Evolutionary conservation across 2,888 invertebrate genomes (phyloP).

Genomic region (Archips crataeganus): DNA sequence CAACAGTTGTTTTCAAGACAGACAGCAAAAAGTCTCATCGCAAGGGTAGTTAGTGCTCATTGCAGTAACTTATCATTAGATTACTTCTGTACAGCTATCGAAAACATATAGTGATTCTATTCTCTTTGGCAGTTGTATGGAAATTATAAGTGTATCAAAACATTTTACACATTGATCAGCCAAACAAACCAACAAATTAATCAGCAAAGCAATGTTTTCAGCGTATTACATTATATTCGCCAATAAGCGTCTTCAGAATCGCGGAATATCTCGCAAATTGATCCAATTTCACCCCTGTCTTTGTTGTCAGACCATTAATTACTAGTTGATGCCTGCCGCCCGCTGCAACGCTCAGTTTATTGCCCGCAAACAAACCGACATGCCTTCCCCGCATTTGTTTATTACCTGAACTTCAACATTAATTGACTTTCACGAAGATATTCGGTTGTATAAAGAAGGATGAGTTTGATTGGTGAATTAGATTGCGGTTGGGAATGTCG

Average conservation of each 20-base stretch:
- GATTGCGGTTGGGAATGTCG: constrained; percentile 23
- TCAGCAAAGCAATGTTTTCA: too few relatives aligned
- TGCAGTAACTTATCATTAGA: too few relatives aligned
- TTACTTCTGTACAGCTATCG: too few relatives aligned
- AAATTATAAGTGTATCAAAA: too few relatives aligned
- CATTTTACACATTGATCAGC: too few relatives aligned
- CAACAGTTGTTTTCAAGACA: too few relatives aligned
- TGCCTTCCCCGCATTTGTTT: constrained; percentile 75
- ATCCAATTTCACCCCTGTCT: constrained; percentile 79
- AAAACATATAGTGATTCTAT: too few relatives aligned
- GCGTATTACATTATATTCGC: constrained; percentile 48
- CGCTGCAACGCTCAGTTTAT: constrained; percentile 72
- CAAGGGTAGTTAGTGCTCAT: too few relatives aligned
- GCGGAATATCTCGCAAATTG: constrained; percentile 78
- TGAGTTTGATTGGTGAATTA: constrained; percentile 15
- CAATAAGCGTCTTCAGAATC: constrained; percentile 61
- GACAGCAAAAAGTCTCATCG: too few relatives aligned
- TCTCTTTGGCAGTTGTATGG: too few relatives aligned
- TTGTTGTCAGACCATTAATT: constrained; percentile 78
- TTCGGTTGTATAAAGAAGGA: constrained; percentile 49
- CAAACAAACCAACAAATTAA: not conserved
- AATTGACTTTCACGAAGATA: constrained; percentile 68
- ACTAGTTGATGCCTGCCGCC: constrained; percentile 69
- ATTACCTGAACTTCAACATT: constrained; percentile 66
- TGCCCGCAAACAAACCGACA: constrained; percentile 82